Conservation (phyloP, 2,888 invertebrate species). For the Thalpophila matura region DNA sequence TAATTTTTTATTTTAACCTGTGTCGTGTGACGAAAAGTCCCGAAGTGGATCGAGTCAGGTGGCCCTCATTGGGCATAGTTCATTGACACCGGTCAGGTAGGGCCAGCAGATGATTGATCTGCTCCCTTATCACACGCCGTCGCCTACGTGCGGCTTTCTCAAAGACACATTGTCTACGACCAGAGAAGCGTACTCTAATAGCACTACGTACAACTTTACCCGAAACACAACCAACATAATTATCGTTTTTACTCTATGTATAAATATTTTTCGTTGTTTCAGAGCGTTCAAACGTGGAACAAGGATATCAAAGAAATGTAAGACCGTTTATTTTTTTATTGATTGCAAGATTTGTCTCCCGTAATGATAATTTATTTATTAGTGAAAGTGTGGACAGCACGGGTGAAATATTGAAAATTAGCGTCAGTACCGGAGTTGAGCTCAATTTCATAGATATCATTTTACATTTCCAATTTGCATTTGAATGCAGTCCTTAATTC, state of each 20-base stretch:
- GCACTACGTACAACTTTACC: constrained; percentile 55
- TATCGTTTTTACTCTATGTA: constrained; percentile 45
- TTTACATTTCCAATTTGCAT: constrained; percentile 45
- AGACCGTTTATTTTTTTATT: constrained; percentile 59
- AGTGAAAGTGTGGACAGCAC: constrained; percentile 56
- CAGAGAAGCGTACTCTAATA: constrained; percentile 81
- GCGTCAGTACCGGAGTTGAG: constrained; percentile 54
- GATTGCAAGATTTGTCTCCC: not conserved
- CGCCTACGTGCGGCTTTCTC: constrained; percentile 88
- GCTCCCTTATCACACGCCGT: constrained; percentile 87
- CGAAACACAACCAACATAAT: constrained; percentile 51
- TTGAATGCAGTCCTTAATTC: constrained; percentile 55
- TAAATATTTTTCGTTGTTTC: constrained; percentile 78
- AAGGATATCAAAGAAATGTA: constrained; percentile 78
- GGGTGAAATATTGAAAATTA: constrained; percentile 62
- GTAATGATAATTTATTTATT: constrained; percentile 43
- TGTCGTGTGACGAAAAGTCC: constrained; percentile 73
- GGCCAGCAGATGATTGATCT: constrained; percentile 89
- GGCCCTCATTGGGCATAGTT: constrained; percentile 79
- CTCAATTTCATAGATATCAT: constrained; percentile 69
- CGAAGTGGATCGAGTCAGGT: constrained; percentile 85
- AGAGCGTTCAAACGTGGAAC: constrained; percentile 75
- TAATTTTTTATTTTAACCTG: constrained; percentile 74
- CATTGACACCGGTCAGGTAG: constrained; percentile 88
- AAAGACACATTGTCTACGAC: constrained; percentile 87